phyloP scores from a whole-genome alignment of 2,113 vertebrate species.

The Xenopus tropicalis region DNA sequence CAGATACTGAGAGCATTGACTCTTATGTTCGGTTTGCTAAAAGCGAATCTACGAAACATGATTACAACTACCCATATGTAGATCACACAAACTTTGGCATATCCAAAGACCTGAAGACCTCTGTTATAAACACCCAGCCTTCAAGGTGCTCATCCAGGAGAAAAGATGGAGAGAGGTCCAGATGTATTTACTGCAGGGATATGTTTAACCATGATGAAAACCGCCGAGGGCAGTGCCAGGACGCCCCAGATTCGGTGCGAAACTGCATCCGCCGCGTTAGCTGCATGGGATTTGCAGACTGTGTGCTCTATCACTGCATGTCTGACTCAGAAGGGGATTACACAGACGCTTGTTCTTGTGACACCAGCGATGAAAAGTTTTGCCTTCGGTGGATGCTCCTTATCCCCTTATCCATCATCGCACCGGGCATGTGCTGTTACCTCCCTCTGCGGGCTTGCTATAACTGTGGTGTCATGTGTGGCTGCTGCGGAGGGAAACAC shows the following conservation, averaged over 20 bases:
- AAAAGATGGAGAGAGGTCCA: constrained; percentile 76
- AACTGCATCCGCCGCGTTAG: constrained; percentile 87
- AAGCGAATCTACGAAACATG: constrained; percentile 84
- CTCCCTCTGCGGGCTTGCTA: constrained; percentile 92
- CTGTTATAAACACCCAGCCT: constrained; percentile 86
- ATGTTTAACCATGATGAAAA: constrained; percentile 87
- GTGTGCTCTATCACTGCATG: constrained; percentile 99
- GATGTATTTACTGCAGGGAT: constrained; percentile 93
- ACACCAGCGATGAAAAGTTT: constrained; percentile 87
- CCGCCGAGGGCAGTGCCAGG: constrained; percentile 86
- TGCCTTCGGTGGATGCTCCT: constrained; percentile 96
- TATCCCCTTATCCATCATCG: constrained; percentile 87
- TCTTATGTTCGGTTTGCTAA: constrained; percentile 91
- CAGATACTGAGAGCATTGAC: constrained; percentile 77
- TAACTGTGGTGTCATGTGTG: constrained; percentile 84
- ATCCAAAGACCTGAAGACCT: constrained; percentile 76
- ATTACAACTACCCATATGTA: constrained; percentile 91
- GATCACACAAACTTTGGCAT: constrained; percentile 76
- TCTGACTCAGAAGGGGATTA: constrained; percentile 98
- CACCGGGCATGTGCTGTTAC: constrained; percentile 98
- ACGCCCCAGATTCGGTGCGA: constrained; percentile 86
- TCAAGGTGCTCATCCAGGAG: constrained; percentile 72
- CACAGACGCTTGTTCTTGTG: constrained; percentile 94
- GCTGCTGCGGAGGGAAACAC: constrained; percentile 95
- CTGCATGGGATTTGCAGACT: constrained; percentile 98